Evolutionary conservation across 2,797 vertebrate species (phyloP).

Genomic region (Gymnopithys bicolor): DNA sequence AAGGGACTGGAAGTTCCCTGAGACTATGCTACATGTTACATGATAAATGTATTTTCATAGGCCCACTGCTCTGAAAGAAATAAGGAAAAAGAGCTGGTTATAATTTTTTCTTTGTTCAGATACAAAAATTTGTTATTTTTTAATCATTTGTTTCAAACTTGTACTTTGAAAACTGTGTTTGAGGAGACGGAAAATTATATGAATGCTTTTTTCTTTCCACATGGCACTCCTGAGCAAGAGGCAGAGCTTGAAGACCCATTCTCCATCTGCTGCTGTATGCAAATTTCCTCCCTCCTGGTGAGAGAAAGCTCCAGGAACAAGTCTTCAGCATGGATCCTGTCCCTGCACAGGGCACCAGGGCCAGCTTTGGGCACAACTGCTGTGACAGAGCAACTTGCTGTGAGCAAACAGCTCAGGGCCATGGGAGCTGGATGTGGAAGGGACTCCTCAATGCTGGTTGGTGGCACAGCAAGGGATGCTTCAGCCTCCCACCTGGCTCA

Average conservation of each 20-base stretch:
- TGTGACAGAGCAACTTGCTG: background rate
- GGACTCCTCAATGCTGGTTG: background rate
- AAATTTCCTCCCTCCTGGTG: background rate
- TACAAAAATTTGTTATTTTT: background rate
- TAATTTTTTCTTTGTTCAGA: background rate
- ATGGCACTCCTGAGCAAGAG: background rate
- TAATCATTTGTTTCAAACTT: background rate
- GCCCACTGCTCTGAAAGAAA: background rate
- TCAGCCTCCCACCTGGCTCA: background rate
- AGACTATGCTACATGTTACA: background rate
- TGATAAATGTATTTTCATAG: background rate
- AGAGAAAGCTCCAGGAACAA: background rate
- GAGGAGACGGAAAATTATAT: background rate
- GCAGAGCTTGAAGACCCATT: fast-evolving
- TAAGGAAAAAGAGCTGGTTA: background rate
- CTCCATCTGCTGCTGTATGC: background rate
- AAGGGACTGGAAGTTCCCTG: background rate
- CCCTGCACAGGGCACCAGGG: background rate
- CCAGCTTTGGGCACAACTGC: background rate
- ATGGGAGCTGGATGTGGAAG: background rate
- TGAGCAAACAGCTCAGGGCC: background rate
- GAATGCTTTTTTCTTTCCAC: background rate
- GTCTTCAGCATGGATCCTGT: background rate
- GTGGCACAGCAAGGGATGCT: background rate
- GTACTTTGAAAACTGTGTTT: background rate